A percentile compares a stretch with the other conserved stretches of the same genome.
Evolutionary conservation across 2,797 vertebrate species (phyloP).

Genomic region (Scolopax rusticola): DNA sequence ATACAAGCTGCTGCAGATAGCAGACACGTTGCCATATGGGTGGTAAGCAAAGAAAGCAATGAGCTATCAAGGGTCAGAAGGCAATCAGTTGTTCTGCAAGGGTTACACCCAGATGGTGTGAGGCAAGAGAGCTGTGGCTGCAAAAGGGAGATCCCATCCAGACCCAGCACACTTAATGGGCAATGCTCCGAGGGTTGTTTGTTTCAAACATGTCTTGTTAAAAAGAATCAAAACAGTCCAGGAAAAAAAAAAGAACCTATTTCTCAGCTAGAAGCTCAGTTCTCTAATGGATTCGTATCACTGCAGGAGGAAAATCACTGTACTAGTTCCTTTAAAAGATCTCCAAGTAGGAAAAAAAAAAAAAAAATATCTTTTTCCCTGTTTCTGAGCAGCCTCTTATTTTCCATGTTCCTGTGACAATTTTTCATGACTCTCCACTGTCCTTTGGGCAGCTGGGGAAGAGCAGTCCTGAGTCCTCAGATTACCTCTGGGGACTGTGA

Average conservation of each 20-base stretch:
- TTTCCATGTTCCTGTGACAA: background rate
- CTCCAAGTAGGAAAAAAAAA: background rate
- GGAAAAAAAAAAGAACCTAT: background rate
- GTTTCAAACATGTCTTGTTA: background rate
- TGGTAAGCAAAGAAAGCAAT: background rate
- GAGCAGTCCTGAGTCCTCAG: background rate
- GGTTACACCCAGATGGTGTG: no score
- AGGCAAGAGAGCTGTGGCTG: background rate
- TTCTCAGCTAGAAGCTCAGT: background rate
- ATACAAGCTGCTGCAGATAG: background rate
- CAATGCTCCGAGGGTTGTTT: background rate
- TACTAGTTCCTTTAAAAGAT: background rate
- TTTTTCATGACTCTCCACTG: background rate
- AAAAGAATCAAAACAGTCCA: background rate
- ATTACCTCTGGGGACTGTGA: background rate
- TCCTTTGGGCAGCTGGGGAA: background rate
- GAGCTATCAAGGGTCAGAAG: background rate
- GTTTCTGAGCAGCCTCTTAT: background rate
- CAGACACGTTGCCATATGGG: background rate
- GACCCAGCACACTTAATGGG: background rate
- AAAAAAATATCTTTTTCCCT: background rate
- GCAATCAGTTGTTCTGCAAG: background rate
- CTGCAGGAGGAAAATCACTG: background rate
- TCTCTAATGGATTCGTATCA: background rate
- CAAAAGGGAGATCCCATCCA: background rate